phyloP scores from a whole-genome alignment of 2,888 invertebrate species.

The Gibbula magus region DNA sequence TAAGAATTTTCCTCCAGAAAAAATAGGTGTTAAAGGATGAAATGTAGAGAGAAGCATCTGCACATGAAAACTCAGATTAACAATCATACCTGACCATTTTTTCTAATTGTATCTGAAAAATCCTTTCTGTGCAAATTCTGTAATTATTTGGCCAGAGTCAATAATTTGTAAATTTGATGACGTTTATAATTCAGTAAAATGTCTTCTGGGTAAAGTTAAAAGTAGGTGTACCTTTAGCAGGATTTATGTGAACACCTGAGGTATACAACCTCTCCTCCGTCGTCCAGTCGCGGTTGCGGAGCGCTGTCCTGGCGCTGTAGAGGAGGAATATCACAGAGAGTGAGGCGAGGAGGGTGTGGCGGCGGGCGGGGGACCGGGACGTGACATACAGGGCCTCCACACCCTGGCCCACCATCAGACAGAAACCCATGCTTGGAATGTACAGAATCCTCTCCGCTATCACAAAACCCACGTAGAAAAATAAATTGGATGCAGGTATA shows the following conservation, averaged over 20 bases:
- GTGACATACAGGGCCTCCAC: constrained; percentile 55
- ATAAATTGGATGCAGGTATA: constrained; percentile 94
- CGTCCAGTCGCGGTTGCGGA: constrained; percentile 92
- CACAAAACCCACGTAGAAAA: constrained; percentile 98
- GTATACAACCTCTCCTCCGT: constrained; percentile 94
- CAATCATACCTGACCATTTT: too few species aligned
- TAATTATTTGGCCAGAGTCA: too few species aligned
- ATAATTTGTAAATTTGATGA: too few species aligned
- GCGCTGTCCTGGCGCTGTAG: constrained; percentile 81
- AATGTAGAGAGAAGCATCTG: too few species aligned
- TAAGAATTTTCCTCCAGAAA: too few species aligned
- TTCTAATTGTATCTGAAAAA: too few species aligned
- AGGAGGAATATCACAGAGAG: constrained; percentile 62
- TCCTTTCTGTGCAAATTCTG: too few species aligned
- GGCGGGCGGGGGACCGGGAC: constrained; percentile 30
- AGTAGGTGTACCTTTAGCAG: constrained; percentile 97
- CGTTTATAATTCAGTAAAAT: too few species aligned
- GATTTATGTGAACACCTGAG: constrained; percentile 93
- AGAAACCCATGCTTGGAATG: constrained; percentile 96
- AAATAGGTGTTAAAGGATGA: too few species aligned
- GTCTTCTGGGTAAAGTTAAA: too few species aligned
- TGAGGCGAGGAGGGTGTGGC: constrained; percentile 40
- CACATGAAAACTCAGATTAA: too few species aligned
- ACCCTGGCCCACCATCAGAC: constrained; percentile 85
- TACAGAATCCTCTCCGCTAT: constrained; percentile 97